Conservation (phyloP, 1,140 invertebrate species). For the Brachionus rubens region DNA sequence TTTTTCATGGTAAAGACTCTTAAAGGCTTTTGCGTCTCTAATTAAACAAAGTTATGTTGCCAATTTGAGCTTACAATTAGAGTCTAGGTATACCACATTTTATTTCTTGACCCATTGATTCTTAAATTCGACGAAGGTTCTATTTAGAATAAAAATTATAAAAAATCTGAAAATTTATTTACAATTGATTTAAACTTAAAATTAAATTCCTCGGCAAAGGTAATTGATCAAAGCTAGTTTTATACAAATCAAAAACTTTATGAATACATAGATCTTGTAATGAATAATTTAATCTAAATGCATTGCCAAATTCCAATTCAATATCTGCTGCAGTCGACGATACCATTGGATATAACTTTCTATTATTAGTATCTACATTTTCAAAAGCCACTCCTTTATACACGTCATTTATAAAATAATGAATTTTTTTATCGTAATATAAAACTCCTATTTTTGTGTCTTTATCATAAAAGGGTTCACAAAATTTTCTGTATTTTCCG, state of each 20-base stretch:
- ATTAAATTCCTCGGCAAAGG: constrained; percentile 2
- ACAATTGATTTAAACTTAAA: too few relatives aligned
- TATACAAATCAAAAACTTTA: not conserved
- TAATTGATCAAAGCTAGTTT: constrained; percentile 1
- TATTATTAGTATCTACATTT: constrained; percentile 49
- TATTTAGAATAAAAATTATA: too few relatives aligned
- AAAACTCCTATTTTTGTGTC: constrained; percentile 67
- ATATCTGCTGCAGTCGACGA: constrained; percentile 74
- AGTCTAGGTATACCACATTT: too few relatives aligned
- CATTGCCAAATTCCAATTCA: constrained; percentile 53
- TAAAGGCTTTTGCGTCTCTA: too few relatives aligned
- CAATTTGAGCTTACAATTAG: too few relatives aligned
- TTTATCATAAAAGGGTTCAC: constrained; percentile 70
- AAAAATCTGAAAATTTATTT: too few relatives aligned
- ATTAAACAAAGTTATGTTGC: too few relatives aligned
- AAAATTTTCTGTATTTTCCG: constrained; percentile 65
- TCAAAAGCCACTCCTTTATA: constrained; percentile 66
- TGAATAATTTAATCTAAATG: constrained; percentile 12
- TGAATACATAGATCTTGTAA: not conserved
- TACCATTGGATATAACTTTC: constrained; percentile 69
- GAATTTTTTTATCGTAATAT: constrained; percentile 66
- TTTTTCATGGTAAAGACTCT: too few relatives aligned
- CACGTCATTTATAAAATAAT: constrained; percentile 70
- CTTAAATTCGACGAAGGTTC: too few relatives aligned
- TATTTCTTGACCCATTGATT: too few relatives aligned